These are phyloP conservation scores for Corythucha ciliata DNA, from an alignment of 2,888 invertebrate species.

Conservation along the genomic window DNA sequence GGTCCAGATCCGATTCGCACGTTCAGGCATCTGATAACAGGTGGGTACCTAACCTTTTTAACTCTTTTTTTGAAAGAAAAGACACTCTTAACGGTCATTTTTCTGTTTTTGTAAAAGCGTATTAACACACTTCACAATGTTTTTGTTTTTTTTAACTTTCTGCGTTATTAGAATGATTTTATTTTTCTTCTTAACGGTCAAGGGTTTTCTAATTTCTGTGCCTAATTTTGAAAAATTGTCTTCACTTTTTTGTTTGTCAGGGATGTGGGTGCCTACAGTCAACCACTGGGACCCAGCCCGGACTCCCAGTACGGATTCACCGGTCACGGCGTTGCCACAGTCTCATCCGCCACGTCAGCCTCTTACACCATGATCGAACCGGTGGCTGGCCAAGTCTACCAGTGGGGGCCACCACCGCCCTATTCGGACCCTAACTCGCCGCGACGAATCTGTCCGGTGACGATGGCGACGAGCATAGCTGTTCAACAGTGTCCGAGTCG, in stretches of 20 bases:
- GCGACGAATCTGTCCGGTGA: conserved; percentile 24
- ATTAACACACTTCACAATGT: no score
- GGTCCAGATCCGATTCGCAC: conserved; percentile 40
- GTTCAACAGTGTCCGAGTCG: conserved; percentile 22
- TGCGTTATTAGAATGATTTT: no score
- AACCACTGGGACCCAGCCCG: conserved; percentile 53
- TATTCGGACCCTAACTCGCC: conserved; percentile 45
- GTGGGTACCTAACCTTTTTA: no score
- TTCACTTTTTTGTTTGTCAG: conserved; percentile 14
- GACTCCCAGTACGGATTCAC: conserved; percentile 69
- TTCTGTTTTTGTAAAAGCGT: no score
- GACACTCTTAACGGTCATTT: no score
- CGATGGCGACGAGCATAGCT: conserved; percentile 13
- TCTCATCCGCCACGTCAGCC: conserved; percentile 29
- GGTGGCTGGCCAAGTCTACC: conserved; percentile 37
- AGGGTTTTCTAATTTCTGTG: not conserved
- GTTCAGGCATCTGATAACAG: conserved; percentile 37
- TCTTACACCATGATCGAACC: conserved; percentile 39
- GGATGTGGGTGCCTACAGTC: conserved; percentile 44
- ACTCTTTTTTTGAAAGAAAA: no score
- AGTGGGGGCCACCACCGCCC: conserved; percentile 85
- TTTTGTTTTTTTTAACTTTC: no score
- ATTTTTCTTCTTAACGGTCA: no score
- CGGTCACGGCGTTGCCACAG: conserved; percentile 37
- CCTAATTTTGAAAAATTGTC: not conserved